Percentiles rank a stretch among this genome's conserved stretches.
phyloP scores from a whole-genome alignment of 1,140 invertebrate species.

The Diachasma alloeum region DNA sequence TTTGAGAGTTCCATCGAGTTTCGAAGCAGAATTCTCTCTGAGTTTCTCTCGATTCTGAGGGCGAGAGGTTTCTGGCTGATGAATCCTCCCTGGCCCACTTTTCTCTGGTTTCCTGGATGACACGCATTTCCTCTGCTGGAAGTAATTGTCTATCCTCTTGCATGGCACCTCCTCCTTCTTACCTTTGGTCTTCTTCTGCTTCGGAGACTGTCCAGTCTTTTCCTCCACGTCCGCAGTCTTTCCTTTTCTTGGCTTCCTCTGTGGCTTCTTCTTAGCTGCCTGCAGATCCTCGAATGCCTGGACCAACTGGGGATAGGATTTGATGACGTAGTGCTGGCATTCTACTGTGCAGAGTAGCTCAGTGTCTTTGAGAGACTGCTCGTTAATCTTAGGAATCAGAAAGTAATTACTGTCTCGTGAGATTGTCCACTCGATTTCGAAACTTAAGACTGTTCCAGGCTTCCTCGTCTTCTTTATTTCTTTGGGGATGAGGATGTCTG shows the following conservation, averaged over 20 bases:
- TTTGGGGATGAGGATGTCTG: conserved; percentile 58
- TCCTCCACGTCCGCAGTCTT: conserved; percentile 47
- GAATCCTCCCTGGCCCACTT: conserved; percentile 36
- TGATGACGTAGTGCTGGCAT: conserved; percentile 69
- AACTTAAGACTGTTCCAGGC: conserved; percentile 71
- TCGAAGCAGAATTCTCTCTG: not conserved
- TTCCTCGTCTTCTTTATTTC: conserved; percentile 71
- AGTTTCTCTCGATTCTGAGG: not conserved
- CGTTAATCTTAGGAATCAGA: conserved; percentile 58
- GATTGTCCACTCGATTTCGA: conserved; percentile 74
- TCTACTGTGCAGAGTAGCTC: conserved; percentile 72
- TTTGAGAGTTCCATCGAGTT: conserved; percentile 47
- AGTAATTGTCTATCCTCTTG: conserved; percentile 2
- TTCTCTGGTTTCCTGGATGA: not conserved
- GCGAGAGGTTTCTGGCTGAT: conserved; percentile 56
- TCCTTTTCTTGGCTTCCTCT: conserved; percentile 48
- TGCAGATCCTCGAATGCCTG: conserved; percentile 69
- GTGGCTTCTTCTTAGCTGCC: conserved; percentile 58
- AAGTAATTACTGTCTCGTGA: conserved; percentile 65
- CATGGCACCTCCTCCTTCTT: conserved; percentile 33
- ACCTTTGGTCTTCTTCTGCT: conserved; percentile 29
- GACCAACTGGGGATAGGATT: conserved; percentile 75
- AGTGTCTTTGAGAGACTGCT: conserved; percentile 36
- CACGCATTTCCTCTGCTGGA: not conserved
- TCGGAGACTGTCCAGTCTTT: conserved; percentile 38